Base-by-base conservation (phyloP, 2,797 vertebrate genomes). In the Loris lydekkerianus region DNA sequence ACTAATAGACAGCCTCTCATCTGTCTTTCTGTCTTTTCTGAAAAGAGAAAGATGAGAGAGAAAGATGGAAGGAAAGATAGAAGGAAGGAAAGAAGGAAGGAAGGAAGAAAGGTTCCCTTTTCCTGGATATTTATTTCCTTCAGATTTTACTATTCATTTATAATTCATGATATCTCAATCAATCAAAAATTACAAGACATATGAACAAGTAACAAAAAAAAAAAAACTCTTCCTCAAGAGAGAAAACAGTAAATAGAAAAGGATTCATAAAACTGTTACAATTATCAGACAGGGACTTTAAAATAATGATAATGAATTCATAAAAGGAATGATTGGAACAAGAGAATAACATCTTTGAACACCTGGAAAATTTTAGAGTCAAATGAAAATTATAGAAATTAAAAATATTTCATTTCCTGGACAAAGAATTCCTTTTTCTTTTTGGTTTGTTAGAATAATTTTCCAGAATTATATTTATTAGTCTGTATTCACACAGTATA, bases 391-490 rank as follows among this genome's bases (percentile, higher is more conserved):
- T 13, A 27, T 87, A 49, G 17, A 93, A 95, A 67, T 67, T 27
- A 86, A 95, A 90, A 90, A 34, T 73, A 34, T 10, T 75, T 29
- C 6, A 49, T 67, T 49, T 82, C 31, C 80, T 23, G 63, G 27
- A 75, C 65, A 88, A 76, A 87, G 4, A 75, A 61, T 65, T 13
- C 2, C 80, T 89, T 31, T 14, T 92, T 92, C 96, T 95, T 97
- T 97, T 85, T 95, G 37, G 85, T 75, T 86, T 92, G 77, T 95
- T 96, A 82, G 70, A 98, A 85, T 27, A 73, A 40, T 83, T 97
- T 91, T 95, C 84, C 53, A 89, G 96, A 87, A 87, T 96, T 85
- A 58, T 70, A 37, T 95, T 88, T 96, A 95, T 97, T 95, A 86
- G 91, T 73, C 20, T 90, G 3, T 84, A 92, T 60, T 91, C 23